Conservation (phyloP, 2,113 vertebrate genomes). For the Empidonax traillii region DNA sequence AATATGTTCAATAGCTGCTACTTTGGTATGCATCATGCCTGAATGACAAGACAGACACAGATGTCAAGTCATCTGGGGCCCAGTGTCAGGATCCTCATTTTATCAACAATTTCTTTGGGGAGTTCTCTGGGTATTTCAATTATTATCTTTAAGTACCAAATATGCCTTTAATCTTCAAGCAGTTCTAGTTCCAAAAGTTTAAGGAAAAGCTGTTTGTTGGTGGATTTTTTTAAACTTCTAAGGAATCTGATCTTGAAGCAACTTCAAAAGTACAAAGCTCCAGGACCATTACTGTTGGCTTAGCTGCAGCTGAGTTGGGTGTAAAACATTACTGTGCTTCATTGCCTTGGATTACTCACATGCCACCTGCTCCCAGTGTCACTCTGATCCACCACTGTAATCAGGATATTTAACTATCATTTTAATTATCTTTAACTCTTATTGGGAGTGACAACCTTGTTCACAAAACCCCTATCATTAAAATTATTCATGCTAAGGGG, state of each 20-base stretch:
- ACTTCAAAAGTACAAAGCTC: background rate
- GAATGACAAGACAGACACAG: background rate
- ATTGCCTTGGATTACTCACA: background rate
- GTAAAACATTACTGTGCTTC: background rate
- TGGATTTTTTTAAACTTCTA: background rate
- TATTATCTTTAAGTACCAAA: background rate
- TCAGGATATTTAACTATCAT: background rate
- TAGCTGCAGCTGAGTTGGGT: background rate
- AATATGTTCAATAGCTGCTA: background rate
- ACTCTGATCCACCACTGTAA: background rate
- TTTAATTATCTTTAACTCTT: background rate
- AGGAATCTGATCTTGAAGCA: background rate
- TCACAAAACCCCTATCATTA: background rate
- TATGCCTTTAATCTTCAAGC: background rate
- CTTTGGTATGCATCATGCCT: background rate
- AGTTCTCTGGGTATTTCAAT: background rate
- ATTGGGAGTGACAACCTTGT: background rate
- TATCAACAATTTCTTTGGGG: background rate
- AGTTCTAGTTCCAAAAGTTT: background rate
- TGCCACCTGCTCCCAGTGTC: background rate
- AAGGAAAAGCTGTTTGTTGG: background rate
- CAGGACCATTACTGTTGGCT: background rate
- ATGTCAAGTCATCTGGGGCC: background rate
- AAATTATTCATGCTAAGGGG: background rate
- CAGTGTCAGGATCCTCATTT: background rate